These are phyloP conservation scores for Borostomias antarcticus DNA, from an alignment of 2,797 vertebrate species.

Conservation along the genomic window DNA sequence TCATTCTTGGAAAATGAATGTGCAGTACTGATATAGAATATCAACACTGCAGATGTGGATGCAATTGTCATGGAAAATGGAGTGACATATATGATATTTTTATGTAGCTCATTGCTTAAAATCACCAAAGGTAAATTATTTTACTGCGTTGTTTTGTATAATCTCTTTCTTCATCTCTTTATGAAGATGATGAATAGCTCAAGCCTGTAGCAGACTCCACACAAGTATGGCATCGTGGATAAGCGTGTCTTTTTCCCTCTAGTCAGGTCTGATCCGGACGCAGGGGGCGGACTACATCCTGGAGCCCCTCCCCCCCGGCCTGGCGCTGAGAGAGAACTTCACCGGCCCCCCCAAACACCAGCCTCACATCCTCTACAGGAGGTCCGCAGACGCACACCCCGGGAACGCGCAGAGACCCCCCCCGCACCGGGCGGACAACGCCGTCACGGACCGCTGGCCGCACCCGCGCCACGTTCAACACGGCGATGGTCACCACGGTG, in stretches of 20 bases:
- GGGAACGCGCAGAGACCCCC: not conserved
- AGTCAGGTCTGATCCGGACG: constrained; percentile 91
- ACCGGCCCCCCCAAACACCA: constrained; percentile 65
- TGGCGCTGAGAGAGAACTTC: constrained; percentile 67
- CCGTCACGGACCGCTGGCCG: constrained; percentile 29
- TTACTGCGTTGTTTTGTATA: no score
- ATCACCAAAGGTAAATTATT: no score
- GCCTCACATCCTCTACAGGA: constrained; percentile 87
- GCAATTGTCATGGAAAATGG: no score
- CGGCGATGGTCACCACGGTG: constrained; percentile 8
- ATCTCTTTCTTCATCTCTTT: not conserved
- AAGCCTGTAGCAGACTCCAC: constrained; percentile 18
- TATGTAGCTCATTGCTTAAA: no score
- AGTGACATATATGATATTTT: no score
- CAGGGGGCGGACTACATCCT: constrained; percentile 85
- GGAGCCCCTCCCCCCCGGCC: constrained; percentile 77
- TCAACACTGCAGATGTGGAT: no score
- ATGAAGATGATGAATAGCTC: not conserved
- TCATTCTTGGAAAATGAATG: no score
- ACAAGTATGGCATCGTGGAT: no score
- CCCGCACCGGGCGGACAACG: constrained; percentile 1
- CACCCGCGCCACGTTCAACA: constrained; percentile 23
- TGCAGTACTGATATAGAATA: no score
- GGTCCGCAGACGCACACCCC: constrained; percentile 38
- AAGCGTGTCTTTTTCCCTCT: constrained; percentile 63